Percentiles rank a stretch among this genome's conserved stretches.
Evolutionary conservation across 2,113 vertebrate genomes (phyloP).

Genomic region (Orientallactaga bullata): DNA sequence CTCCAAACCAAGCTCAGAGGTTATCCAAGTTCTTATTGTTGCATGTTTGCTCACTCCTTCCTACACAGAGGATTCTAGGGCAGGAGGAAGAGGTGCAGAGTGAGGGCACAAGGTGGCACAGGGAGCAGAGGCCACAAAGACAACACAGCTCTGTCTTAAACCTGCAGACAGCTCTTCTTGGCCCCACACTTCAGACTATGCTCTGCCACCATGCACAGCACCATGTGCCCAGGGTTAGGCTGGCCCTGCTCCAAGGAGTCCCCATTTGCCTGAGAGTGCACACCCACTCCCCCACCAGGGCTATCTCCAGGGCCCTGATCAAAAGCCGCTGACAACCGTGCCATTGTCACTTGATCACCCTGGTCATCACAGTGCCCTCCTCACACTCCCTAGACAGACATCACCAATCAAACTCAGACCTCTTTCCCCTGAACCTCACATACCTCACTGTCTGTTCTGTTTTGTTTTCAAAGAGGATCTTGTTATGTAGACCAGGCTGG

Average conservation of each 20-base stretch:
- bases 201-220: fast-evolving
- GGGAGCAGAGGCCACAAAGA: fast-evolving
- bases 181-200: not conserved
- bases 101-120: fast-evolving
- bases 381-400: not conserved
- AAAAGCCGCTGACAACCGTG: not conserved
- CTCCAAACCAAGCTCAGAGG: too few species aligned
- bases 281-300: fast-evolving
- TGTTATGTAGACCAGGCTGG: not conserved
- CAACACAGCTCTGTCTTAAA: not conserved
- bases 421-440: not conserved
- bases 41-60: not conserved
- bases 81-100: not conserved
- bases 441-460: not conserved
- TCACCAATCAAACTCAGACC: too few species aligned
- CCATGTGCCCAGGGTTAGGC: too few species aligned
- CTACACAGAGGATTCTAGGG: not conserved
- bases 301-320: not conserved
- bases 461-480: not conserved
- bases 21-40: too few species aligned
- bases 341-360: not conserved
- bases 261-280: fast-evolving
- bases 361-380: fast-evolving
- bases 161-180: not conserved
- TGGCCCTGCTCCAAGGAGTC: not conserved